Conservation (phyloP, 2,113 vertebrate genomes). For the Mesembrinibis cayennensis region DNA sequence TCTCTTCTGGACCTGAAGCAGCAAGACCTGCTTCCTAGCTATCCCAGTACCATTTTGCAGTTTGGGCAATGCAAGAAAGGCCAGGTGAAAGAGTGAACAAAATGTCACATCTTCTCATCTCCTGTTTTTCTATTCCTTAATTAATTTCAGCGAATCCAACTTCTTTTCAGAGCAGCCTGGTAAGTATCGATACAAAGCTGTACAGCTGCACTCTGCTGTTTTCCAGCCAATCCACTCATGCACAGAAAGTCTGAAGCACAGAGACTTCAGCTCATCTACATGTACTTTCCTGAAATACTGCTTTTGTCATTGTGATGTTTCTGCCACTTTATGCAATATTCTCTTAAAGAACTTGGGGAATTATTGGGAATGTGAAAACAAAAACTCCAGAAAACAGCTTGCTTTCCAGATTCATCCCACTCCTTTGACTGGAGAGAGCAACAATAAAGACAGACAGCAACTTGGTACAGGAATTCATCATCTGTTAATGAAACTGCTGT, state of each 20-base stretch:
- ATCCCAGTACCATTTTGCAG: neutral
- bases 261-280: neutral
- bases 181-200: neutral
- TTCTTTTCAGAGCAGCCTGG: neutral
- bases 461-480: neutral
- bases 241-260: neutral
- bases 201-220: fast-evolving
- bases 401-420: neutral
- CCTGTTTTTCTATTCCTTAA: neutral
- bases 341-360: neutral
- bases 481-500: neutral
- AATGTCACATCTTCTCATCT: neutral
- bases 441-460: neutral
- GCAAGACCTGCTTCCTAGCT: neutral
- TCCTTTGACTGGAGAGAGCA: neutral
- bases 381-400: neutral
- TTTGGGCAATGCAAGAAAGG: neutral
- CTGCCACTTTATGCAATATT: neutral
- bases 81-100: neutral
- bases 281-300: neutral
- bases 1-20: neutral
- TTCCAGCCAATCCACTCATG: neutral
- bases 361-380: neutral
- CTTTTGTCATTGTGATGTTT: neutral
- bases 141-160: neutral